Conservation (phyloP, 2,113 vertebrate species). For the Corvus hawaiiensis region DNA sequence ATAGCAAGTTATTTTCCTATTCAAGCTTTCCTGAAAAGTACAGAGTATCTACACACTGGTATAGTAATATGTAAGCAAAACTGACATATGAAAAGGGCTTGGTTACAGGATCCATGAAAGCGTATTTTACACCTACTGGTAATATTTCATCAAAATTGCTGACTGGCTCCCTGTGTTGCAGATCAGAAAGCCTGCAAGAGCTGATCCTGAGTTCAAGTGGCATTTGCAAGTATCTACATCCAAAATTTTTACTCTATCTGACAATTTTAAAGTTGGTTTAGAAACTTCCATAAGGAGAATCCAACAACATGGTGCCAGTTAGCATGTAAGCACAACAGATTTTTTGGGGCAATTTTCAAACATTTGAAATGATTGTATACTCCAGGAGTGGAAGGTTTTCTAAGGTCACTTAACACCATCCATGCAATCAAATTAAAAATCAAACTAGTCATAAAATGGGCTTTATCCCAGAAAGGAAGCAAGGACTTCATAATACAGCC, state of each 20-base stretch:
- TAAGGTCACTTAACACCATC: neutral
- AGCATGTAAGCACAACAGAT: neutral
- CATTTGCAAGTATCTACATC: neutral
- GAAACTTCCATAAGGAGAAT: neutral
- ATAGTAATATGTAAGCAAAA: neutral
- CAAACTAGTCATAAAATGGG: neutral
- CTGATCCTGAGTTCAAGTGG: neutral
- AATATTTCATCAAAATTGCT: neutral
- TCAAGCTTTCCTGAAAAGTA: neutral
- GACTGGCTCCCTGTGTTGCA: neutral
- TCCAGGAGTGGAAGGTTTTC: neutral
- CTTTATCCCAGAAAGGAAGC: neutral
- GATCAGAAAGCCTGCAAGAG: neutral
- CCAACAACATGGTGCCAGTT: neutral
- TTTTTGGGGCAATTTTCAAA: neutral
- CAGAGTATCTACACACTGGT: neutral
- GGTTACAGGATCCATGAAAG: neutral
- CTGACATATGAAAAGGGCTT: neutral
- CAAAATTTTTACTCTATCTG: neutral
- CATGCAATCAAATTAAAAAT: neutral
- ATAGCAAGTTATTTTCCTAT: neutral
- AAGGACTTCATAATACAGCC: neutral
- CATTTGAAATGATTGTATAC: neutral
- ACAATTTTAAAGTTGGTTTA: neutral
- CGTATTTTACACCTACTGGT: neutral